phyloP scores from a whole-genome alignment of 2,797 vertebrate species.

The Trachurus trachurus region DNA sequence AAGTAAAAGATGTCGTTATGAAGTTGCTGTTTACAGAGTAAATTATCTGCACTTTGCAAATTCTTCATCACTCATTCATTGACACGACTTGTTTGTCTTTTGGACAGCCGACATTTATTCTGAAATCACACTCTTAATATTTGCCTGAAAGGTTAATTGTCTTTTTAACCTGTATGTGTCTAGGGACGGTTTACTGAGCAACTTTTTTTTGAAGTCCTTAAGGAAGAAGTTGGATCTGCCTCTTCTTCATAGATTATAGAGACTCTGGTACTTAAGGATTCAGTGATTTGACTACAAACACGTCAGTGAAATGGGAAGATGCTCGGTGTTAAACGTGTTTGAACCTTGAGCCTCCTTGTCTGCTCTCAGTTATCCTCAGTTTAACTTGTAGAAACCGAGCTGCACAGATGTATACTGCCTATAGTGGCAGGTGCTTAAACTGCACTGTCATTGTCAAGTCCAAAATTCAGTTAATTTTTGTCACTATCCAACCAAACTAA shows the following conservation, averaged over 20 bases:
- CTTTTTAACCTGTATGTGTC: slow-evolving; percentile 16
- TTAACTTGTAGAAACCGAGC: neutral
- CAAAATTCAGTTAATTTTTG: no score
- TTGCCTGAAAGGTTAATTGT: slow-evolving; percentile 44
- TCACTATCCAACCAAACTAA: no score
- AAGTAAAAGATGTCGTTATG: neutral
- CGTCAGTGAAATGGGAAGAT: neutral
- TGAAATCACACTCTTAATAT: slow-evolving; percentile 5
- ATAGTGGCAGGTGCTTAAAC: no score
- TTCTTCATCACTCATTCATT: neutral
- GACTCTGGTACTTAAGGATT: neutral
- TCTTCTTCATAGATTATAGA: neutral
- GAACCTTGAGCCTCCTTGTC: neutral
- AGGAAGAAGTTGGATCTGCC: neutral
- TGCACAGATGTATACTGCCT: no score
- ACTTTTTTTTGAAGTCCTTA: neutral
- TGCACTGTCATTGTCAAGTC: no score
- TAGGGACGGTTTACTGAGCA: slow-evolving; percentile 24
- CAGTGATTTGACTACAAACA: neutral
- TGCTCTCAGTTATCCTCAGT: neutral
- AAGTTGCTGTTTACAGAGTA: slow-evolving; percentile 14
- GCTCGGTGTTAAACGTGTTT: no score
- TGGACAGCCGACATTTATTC: slow-evolving; percentile 33
- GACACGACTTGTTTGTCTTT: neutral
- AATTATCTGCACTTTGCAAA: slow-evolving; percentile 13